Percentiles rank a stretch among this genome's conserved stretches.
These are phyloP conservation scores for Amiota minor DNA, from an alignment of 2,888 invertebrate species.

Conservation along the genomic window DNA sequence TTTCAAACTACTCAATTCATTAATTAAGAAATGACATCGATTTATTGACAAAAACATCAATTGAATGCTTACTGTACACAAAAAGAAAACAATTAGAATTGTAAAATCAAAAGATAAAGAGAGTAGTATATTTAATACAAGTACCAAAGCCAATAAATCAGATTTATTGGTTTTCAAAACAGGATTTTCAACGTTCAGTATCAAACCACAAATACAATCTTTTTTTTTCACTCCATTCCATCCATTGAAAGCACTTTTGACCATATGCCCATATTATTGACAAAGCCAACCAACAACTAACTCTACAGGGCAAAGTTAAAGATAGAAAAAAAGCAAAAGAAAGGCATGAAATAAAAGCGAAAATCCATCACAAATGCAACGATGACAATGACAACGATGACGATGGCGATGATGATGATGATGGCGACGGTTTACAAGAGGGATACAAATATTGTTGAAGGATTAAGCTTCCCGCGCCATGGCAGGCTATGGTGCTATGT, in stretches of 20 bases:
- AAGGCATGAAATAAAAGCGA: slow-evolving; percentile 17
- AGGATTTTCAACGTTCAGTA: slow-evolving; percentile 53
- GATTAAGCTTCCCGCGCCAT: slow-evolving; percentile 48
- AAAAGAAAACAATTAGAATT: neutral
- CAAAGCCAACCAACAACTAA: neutral
- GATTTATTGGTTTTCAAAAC: slow-evolving; percentile 69
- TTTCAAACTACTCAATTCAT: no score
- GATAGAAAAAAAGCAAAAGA: slow-evolving; percentile 15
- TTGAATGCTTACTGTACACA: neutral
- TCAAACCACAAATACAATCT: slow-evolving; percentile 54
- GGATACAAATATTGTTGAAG: slow-evolving; percentile 57
- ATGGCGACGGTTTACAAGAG: slow-evolving; percentile 42
- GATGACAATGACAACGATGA: slow-evolving; percentile 19
- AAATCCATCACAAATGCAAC: slow-evolving; percentile 60
- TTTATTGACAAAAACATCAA: slow-evolving; percentile 21
- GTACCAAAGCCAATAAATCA: slow-evolving; percentile 59
- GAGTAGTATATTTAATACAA: slow-evolving; percentile 9
- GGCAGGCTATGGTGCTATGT: neutral
- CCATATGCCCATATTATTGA: slow-evolving; percentile 53
- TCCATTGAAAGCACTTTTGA: slow-evolving; percentile 38
- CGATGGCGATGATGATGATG: slow-evolving; percentile 39
- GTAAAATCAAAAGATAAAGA: neutral
- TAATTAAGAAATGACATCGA: slow-evolving; percentile 10
- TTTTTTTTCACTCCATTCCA: slow-evolving; percentile 11
- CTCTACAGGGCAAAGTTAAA: slow-evolving; percentile 28